phyloP scores from a whole-genome alignment of 2,113 vertebrate genomes.

The Notechis scutatus region DNA sequence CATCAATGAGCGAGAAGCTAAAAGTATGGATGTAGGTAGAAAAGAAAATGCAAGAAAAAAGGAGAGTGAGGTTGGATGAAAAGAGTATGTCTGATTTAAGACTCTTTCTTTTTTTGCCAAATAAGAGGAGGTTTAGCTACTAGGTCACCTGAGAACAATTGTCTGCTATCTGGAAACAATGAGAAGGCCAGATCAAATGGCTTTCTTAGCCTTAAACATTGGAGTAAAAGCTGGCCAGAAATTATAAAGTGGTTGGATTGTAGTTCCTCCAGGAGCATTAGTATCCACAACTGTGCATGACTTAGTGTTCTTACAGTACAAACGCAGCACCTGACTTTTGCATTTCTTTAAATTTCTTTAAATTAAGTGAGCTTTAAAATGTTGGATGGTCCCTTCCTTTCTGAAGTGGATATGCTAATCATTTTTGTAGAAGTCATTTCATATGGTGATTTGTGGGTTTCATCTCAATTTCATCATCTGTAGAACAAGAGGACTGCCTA shows the following conservation, averaged over 20 bases:
- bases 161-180: not conserved
- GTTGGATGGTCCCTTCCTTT: not conserved
- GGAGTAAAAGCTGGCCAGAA: not conserved
- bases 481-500: not conserved
- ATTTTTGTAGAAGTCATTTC: not conserved
- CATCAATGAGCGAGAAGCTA: not conserved
- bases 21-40: not conserved
- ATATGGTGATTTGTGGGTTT: not conserved
- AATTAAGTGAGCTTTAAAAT: not conserved
- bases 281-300: not conserved
- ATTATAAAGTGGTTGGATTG: not conserved
- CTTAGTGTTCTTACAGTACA: not conserved
- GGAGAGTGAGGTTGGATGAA: not conserved
- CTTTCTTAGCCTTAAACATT: not conserved
- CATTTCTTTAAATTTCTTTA: not conserved
- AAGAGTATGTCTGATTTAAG: not conserved
- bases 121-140: not conserved
- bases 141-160: not conserved
- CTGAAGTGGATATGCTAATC: not conserved
- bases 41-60: not conserved
- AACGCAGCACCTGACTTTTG: not conserved
- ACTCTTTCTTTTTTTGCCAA: not conserved
- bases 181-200: not conserved
- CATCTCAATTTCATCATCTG: not conserved
- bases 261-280: not conserved